Evolutionary conservation across 2,888 invertebrate genomes (phyloP).

Genomic region (Chrysomela aeneicollis): DNA sequence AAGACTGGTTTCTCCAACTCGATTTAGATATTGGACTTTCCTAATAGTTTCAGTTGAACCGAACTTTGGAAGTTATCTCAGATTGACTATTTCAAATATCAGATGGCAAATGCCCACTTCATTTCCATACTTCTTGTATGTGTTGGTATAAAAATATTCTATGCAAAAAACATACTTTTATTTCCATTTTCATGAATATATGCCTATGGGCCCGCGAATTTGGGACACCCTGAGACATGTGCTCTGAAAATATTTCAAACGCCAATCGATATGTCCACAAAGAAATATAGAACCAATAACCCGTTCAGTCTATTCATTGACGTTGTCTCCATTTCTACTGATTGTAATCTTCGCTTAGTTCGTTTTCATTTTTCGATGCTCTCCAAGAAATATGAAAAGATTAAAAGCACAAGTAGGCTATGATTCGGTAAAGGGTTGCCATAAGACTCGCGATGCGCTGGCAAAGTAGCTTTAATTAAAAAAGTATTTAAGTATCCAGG

Average conservation of each 20-base stretch:
- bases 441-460: constrained; percentile 49
- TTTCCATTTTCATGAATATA: too few species aligned
- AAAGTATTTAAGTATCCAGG: constrained; percentile 53
- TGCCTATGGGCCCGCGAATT: too few species aligned
- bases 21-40: neutral
- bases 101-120: too few species aligned
- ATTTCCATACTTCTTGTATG: too few species aligned
- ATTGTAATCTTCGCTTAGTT: constrained; percentile 50
- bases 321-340: constrained; percentile 47
- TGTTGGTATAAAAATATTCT: too few species aligned
- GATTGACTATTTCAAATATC: neutral
- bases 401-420: constrained; percentile 53
- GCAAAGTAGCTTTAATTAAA: constrained; percentile 53
- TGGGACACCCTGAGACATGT: too few species aligned
- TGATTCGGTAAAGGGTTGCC: constrained; percentile 50
- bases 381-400: constrained; percentile 53
- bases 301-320: constrained; percentile 42
- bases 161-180: too few species aligned
- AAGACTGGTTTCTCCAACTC: neutral
- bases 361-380: constrained; percentile 38
- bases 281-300: constrained; percentile 2
- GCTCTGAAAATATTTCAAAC: too few species aligned
- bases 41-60: neutral
- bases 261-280: neutral
- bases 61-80: neutral